phyloP scores from a whole-genome alignment of 2,797 vertebrate genomes.

The Myoxocephalus aenaeus region DNA sequence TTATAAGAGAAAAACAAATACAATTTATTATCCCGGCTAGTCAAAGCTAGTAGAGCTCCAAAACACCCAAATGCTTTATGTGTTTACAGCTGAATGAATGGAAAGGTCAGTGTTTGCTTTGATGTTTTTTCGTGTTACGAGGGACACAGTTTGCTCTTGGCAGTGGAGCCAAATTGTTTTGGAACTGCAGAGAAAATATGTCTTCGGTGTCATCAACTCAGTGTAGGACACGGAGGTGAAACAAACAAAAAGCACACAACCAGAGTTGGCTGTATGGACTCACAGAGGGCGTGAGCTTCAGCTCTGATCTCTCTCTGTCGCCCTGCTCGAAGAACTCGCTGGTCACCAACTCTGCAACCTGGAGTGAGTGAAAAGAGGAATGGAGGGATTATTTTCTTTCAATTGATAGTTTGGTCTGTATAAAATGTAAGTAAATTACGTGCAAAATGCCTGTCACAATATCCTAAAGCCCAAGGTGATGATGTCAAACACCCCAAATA shows the following conservation, averaged over 20 bases:
- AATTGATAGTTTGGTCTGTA: neutral
- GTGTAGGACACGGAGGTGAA: constrained; percentile 50
- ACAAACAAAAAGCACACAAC: constrained; percentile 29
- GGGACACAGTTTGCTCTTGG: constrained; percentile 51
- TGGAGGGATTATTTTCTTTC: neutral
- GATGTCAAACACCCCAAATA: neutral
- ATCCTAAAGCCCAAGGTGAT: neutral
- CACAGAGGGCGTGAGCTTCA: constrained; percentile 98
- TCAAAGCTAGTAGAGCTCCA: neutral
- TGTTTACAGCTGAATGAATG: constrained; percentile 42
- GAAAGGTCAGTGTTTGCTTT: constrained; percentile 53
- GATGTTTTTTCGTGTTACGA: constrained; percentile 10
- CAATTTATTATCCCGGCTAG: neutral
- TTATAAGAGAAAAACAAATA: neutral
- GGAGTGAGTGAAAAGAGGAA: constrained; percentile 45
- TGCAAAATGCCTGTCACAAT: neutral
- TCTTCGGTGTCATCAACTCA: constrained; percentile 53
- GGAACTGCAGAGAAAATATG: constrained; percentile 47
- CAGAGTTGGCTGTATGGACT: constrained; percentile 69
- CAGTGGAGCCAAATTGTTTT: constrained; percentile 45
- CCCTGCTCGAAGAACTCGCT: constrained; percentile 99
- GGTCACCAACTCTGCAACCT: constrained; percentile 98
- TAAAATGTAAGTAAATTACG: neutral
- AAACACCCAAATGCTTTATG: neutral
- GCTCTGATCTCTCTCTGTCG: constrained; percentile 95